Evolutionary conservation across 2,113 vertebrate species (phyloP).

Genomic region (Canis aureus): DNA sequence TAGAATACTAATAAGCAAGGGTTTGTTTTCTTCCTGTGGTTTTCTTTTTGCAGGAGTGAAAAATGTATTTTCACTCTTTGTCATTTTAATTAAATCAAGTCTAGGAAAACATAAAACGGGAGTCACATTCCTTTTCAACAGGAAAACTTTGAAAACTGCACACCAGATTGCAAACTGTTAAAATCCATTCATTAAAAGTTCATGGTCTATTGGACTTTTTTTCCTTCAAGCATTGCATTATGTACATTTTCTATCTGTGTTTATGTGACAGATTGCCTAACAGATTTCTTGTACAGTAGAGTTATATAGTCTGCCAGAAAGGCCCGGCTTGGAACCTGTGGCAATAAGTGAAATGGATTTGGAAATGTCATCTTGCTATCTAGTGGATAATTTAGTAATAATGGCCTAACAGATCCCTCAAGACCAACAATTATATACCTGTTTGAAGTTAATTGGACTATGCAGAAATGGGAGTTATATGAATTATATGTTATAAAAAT

Average conservation of each 20-base stretch:
- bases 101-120: conserved; percentile 43
- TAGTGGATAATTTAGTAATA: conserved; percentile 86
- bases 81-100: conserved; percentile 76
- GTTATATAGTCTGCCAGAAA: conserved; percentile 71
- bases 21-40: neutral
- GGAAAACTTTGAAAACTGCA: conserved; percentile 64
- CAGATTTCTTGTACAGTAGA: conserved; percentile 74
- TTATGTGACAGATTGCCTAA: conserved; percentile 83
- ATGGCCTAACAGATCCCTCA: conserved; percentile 75
- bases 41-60: conserved; percentile 56
- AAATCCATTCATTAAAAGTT: conserved; percentile 84
- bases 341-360: conserved; percentile 80
- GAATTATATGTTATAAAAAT: conserved; percentile 69
- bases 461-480: conserved; percentile 50
- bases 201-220: conserved; percentile 81
- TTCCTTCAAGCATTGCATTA: conserved; percentile 70
- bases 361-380: conserved; percentile 85
- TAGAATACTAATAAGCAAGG: conserved; percentile 56
- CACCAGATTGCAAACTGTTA: conserved; percentile 81
- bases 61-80: conserved; percentile 71
- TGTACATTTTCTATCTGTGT: conserved; percentile 76
- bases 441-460: conserved; percentile 75
- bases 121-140: conserved; percentile 65
- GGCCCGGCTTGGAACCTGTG: conserved; percentile 74
- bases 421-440: conserved; percentile 78